phyloP scores from a whole-genome alignment of 1,140 invertebrate genomes.

The Branchinecta lynchi region DNA sequence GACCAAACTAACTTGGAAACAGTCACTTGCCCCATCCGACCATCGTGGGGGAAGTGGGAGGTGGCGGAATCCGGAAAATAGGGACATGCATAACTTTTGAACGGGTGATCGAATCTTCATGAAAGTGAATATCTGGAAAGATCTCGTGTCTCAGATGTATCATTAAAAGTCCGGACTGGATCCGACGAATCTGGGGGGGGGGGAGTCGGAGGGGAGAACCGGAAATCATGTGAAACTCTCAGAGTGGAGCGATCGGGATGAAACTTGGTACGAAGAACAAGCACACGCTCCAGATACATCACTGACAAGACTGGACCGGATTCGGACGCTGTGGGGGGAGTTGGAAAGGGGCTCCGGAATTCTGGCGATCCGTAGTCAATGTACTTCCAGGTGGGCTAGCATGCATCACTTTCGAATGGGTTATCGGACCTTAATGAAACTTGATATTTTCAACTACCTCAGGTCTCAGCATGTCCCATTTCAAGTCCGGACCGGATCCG shows the following conservation, averaged over 20 bases:
- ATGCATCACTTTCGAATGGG: too few relatives aligned
- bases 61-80: neutral
- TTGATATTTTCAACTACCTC: neutral
- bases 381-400: neutral
- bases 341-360: too few relatives aligned
- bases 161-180: neutral
- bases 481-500: neutral
- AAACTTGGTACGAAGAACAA: too few relatives aligned
- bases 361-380: too few relatives aligned
- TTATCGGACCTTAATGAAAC: neutral
- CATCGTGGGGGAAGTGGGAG: neutral
- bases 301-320: too few relatives aligned
- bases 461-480: neutral
- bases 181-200: neutral
- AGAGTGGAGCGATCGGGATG: too few relatives aligned
- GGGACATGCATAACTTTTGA: neutral
- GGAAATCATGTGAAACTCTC: too few relatives aligned
- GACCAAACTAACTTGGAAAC: too few relatives aligned
- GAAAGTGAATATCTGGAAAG: neutral
- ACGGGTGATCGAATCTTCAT: conserved; percentile 5
- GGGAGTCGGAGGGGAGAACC: too few relatives aligned
- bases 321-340: neutral
- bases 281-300: too few relatives aligned
- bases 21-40: neutral
- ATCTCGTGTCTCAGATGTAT: conserved; percentile 5